phyloP scores from a whole-genome alignment of 2,888 invertebrate species.

The Plebejus anna region DNA sequence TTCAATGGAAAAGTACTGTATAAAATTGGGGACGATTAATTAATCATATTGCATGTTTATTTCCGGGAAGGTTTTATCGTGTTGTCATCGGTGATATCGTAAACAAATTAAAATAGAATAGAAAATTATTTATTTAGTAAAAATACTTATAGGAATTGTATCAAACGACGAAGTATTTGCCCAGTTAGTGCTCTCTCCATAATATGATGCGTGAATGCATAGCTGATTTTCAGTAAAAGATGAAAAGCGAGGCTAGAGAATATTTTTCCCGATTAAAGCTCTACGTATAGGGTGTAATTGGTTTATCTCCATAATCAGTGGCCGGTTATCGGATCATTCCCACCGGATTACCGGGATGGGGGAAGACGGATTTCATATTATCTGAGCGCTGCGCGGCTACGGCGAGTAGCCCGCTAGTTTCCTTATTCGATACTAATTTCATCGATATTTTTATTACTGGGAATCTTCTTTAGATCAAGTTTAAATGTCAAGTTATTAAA shows the following conservation, averaged over 20 bases:
- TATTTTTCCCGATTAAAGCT: background rate
- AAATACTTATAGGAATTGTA: no score
- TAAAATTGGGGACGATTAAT: background rate
- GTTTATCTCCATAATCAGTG: constrained; percentile 5
- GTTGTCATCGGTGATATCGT: background rate
- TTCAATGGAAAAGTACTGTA: constrained; percentile 23
- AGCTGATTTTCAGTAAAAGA: background rate
- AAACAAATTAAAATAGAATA: background rate
- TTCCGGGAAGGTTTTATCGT: background rate
- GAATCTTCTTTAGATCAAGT: background rate
- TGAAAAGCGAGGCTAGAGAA: background rate
- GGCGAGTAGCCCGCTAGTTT: background rate
- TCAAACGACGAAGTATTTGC: no score
- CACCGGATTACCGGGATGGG: background rate
- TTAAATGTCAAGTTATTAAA: background rate
- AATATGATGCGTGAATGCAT: background rate
- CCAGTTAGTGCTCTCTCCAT: no score
- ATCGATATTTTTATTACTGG: background rate
- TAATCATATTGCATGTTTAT: background rate
- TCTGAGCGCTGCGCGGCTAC: background rate
- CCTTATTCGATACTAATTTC: constrained; percentile 1
- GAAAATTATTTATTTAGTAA: no score
- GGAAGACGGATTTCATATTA: background rate
- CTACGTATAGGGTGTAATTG: constrained; percentile 7
- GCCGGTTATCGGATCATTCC: constrained; percentile 9